Percentiles rank a stretch among this genome's conserved stretches.
Evolutionary conservation across 35 echinoderm and acorn worm species (phyloP).

Genomic region (Ptychodera flava): DNA sequence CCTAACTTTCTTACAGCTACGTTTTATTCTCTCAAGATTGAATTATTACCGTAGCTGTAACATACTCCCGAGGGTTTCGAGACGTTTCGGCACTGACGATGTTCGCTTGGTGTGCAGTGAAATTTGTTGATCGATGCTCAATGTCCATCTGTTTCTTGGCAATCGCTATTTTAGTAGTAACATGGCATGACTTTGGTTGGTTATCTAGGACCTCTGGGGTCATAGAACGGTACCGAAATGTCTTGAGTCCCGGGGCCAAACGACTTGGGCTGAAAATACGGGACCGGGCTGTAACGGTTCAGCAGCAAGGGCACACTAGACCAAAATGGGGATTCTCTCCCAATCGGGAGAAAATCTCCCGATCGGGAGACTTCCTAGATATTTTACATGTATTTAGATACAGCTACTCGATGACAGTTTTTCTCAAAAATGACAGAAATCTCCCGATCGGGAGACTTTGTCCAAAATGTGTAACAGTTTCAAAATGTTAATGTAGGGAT

Average conservation of each 20-base stretch:
- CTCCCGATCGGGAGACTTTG: no score
- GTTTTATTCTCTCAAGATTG: neutral
- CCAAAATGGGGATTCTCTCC: no score
- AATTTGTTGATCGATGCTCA: no score
- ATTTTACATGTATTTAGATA: constrained; percentile 2
- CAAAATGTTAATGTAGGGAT: no score
- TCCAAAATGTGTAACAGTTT: no score
- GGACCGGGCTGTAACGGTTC: neutral
- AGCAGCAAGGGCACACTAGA: neutral
- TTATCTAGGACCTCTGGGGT: neutral
- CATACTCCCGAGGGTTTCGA: neutral
- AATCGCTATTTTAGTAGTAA: neutral
- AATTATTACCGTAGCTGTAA: neutral
- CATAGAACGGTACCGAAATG: neutral
- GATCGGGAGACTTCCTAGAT: neutral
- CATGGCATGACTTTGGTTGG: neutral
- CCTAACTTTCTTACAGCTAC: neutral
- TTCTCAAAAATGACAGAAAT: no score
- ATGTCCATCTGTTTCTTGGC: neutral
- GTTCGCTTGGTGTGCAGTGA: no score
- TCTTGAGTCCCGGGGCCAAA: neutral
- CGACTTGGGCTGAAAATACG: neutral
- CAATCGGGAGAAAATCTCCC: no score
- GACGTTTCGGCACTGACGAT: neutral
- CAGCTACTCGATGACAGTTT: no score